A percentile compares a stretch with the other conserved stretches of the same genome.
These are phyloP conservation scores for Drosophila fulvimacula DNA, from an alignment of 2,888 invertebrate species.

Conservation along the genomic window DNA sequence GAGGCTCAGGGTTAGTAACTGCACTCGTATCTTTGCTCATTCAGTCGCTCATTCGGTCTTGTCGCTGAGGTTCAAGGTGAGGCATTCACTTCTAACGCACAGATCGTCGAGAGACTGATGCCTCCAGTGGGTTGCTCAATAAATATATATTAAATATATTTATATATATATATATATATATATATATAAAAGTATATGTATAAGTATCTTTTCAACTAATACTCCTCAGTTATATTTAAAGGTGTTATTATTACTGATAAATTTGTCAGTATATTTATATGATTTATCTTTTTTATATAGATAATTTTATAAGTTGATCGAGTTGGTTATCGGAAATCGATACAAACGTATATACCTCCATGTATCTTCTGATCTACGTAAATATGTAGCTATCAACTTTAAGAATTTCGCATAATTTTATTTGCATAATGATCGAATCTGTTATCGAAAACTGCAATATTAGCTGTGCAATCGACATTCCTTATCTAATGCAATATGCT, in stretches of 20 bases:
- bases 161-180: background rate
- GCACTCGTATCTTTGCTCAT: slow-evolving; percentile 13
- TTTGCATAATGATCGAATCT: background rate
- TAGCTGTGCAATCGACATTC: background rate
- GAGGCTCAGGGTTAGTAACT: slow-evolving; percentile 56
- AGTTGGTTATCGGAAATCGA: too few relatives aligned
- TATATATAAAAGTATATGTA: background rate
- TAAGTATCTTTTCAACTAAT: too few relatives aligned
- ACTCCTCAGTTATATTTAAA: too few relatives aligned
- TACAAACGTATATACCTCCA: too few relatives aligned
- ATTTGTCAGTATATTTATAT: too few relatives aligned
- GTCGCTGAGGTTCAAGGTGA: slow-evolving; percentile 69
- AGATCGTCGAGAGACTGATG: slow-evolving; percentile 28
- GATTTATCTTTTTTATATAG: too few relatives aligned
- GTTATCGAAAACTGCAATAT: background rate
- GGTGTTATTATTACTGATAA: too few relatives aligned
- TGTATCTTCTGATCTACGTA: background rate
- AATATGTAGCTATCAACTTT: background rate
- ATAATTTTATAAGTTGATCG: too few relatives aligned
- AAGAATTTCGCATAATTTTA: background rate
- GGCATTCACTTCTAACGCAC: slow-evolving; percentile 67
- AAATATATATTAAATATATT: slow-evolving; percentile 12
- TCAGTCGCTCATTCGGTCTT: slow-evolving; percentile 19
- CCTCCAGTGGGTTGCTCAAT: slow-evolving; percentile 31
- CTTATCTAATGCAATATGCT: background rate